Base-by-base conservation (phyloP, 2,888 invertebrate species). In the Caenorhabditis sinica region DNA sequence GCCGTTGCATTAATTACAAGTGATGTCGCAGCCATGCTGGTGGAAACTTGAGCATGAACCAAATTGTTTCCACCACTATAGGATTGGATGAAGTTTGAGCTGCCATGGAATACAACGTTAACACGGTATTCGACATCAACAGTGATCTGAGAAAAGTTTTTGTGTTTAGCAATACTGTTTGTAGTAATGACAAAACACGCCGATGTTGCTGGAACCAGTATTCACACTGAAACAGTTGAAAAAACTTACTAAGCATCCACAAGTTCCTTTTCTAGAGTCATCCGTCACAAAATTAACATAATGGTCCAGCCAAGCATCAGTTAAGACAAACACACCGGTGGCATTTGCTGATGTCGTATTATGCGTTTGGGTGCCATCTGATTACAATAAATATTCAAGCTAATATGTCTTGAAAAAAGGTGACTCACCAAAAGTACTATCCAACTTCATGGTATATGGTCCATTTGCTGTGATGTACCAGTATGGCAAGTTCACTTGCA, bases 381-480 rank as follows among this genome's bases (percentile, higher is more conserved):
- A 23, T n/a, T 11, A 40, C 33, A 11, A n/a, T n/a, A n/a, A n/a
- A n/a, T n/a, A n/a, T 49, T 49, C n/a, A n/a, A n/a, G n/a, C 15
- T 17, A n/a, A n/a, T n/a, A n/a, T n/a, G n/a, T n/a, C n/a, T 20
- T 15, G 17, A 49, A n/a, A n/a, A 0, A 13, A 49, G 8, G 11
- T 13, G 60, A 13, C 60, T 72, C 1, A 72, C 72, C 60, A 23
- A 61, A 73, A 33, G 40, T 33, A 9, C 36, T 63, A 20, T 60
- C 60, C 61, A 73, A 6, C 4, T 33, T 23, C 23, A 73, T 36
- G 11, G 9, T 36, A 25, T 33, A 63, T 11, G 73, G 73, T 17
- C 73, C 73, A 17, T 49, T 25, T 11, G 73, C 61, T 15, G 73
- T 73, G n/a, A 73, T 73, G 23, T 73, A 73, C 73, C 73, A 73